phyloP scores from a whole-genome alignment of 2,888 invertebrate species.

The Caenorhabditis becei region DNA sequence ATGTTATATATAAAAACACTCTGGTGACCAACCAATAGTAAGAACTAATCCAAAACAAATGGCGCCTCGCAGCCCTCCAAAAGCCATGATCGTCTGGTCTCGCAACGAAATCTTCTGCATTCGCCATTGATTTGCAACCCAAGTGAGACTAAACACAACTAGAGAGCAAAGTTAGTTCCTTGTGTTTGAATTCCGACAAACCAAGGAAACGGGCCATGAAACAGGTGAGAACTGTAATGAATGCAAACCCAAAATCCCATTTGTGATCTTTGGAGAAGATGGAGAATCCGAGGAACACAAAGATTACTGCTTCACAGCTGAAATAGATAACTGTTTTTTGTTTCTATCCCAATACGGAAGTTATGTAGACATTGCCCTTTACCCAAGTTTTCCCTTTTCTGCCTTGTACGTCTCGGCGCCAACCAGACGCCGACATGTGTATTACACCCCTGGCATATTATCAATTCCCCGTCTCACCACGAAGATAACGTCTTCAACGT shows the following conservation, averaged over 20 bases:
- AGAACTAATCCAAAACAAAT: slow-evolving; percentile 92
- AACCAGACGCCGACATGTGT: background rate
- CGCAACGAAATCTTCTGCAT: slow-evolving; percentile 89
- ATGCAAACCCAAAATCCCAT: slow-evolving; percentile 96
- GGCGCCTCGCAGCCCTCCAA: slow-evolving; percentile 95
- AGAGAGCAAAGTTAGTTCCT: background rate
- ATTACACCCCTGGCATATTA: background rate
- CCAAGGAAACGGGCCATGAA: slow-evolving; percentile 92
- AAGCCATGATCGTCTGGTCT: slow-evolving; percentile 91
- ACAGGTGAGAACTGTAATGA: slow-evolving; percentile 93
- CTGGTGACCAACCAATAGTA: slow-evolving; percentile 86
- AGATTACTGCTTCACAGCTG: slow-evolving; percentile 96
- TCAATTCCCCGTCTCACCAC: slow-evolving; percentile 81
- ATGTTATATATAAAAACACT: too few relatives aligned
- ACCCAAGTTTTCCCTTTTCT: too few relatives aligned
- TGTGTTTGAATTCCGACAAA: slow-evolving; percentile 81
- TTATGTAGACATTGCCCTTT: too few relatives aligned
- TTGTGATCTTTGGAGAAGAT: slow-evolving; percentile 92
- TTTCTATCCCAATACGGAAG: too few relatives aligned
- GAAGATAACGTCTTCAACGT: slow-evolving; percentile 98
- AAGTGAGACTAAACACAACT: slow-evolving; percentile 88
- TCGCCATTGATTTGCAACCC: slow-evolving; percentile 92
- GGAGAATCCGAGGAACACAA: slow-evolving; percentile 99
- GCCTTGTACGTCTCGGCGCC: too few relatives aligned
- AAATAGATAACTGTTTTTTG: slow-evolving; percentile 16